Conservation (phyloP, 2,888 invertebrate species). For the Mythimna ferrago region DNA sequence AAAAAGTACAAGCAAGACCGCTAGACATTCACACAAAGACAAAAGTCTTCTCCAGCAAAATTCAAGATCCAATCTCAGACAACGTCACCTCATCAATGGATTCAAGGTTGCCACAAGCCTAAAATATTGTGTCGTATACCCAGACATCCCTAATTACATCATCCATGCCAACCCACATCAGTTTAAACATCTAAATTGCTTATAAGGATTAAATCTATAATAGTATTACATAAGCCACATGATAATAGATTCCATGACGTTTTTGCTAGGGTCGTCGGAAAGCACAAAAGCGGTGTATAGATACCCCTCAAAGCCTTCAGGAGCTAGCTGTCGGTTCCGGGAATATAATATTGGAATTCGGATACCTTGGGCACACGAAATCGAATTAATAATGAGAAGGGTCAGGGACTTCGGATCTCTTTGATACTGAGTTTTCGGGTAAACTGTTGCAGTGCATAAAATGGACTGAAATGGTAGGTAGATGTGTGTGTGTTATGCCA, state of each 20-base stretch:
- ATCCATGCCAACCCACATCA: constrained; percentile 45
- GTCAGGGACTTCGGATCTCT: constrained; percentile 32
- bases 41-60: neutral
- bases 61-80: neutral
- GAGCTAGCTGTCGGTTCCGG: constrained; percentile 21
- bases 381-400: constrained; percentile 52
- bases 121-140: constrained; percentile 4
- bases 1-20: too few species aligned
- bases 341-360: constrained; percentile 44
- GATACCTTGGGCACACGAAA: constrained; percentile 33
- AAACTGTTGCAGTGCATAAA: constrained; percentile 26
- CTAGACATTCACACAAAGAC: neutral
- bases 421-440: constrained; percentile 30
- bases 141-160: constrained; percentile 27
- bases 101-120: constrained; percentile 7
- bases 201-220: constrained; percentile 31
- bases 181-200: constrained; percentile 27
- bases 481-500: too few species aligned
- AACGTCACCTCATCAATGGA: neutral
- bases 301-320: constrained; percentile 30
- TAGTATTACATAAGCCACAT: constrained; percentile 36
- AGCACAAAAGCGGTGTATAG: constrained; percentile 36
- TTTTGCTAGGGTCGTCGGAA: constrained; percentile 34
- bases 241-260: constrained; percentile 41
- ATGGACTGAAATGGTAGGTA: neutral